Evolutionary conservation across 2,113 vertebrate genomes (phyloP).

Genomic region (Stegostoma tigrinum): DNA sequence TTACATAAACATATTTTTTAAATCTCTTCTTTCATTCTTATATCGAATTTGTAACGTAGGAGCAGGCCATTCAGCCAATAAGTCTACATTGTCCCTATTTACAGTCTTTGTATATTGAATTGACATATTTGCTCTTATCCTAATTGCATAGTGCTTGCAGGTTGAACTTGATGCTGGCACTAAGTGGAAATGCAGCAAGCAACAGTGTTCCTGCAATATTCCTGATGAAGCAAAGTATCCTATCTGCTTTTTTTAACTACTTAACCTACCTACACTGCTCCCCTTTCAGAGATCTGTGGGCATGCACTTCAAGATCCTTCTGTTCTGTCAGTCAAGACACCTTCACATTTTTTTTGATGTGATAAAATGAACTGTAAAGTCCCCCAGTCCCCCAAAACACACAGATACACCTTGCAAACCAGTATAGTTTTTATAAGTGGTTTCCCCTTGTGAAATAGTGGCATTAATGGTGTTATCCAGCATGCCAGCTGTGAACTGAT

Average conservation of each 20-base stretch:
- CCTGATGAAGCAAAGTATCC: too few species aligned
- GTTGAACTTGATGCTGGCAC: too few species aligned
- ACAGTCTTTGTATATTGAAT: neutral
- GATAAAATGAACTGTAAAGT: neutral
- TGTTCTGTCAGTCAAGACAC: too few species aligned
- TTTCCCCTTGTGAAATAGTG: neutral
- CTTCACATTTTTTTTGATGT: neutral
- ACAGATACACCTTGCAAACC: neutral
- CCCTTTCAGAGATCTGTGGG: too few species aligned
- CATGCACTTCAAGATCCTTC: too few species aligned
- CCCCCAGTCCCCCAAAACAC: neutral
- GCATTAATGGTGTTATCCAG: neutral
- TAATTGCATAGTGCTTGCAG: neutral
- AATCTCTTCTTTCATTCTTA: neutral
- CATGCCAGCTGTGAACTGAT: neutral
- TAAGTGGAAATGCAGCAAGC: too few species aligned
- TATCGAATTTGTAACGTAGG: neutral
- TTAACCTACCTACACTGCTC: too few species aligned
- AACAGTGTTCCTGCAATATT: too few species aligned
- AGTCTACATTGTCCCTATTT: neutral
- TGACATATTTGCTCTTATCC: neutral
- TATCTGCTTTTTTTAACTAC: too few species aligned
- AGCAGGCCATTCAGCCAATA: neutral
- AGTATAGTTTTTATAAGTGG: neutral
- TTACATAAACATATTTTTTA: neutral